phyloP scores from a whole-genome alignment of 2,113 vertebrate genomes.

The Merops nubicus region DNA sequence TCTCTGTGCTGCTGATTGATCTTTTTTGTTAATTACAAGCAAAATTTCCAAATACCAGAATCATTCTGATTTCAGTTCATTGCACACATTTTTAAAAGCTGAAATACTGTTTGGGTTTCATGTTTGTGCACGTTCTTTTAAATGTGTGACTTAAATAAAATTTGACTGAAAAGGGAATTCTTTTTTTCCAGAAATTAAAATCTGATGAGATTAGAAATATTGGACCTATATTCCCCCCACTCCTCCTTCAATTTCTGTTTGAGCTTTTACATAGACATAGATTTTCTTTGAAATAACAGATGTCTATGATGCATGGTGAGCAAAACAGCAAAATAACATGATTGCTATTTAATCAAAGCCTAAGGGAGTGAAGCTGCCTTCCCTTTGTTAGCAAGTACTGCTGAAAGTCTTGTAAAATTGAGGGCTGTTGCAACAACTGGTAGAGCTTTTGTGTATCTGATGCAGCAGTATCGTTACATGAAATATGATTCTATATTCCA shows the following conservation, averaged over 20 bases:
- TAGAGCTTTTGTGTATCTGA: not conserved
- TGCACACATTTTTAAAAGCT: conserved; percentile 1
- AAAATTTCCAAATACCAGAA: conserved; percentile 4
- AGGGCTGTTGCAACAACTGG: not conserved
- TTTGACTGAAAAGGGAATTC: not conserved
- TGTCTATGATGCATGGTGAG: not conserved
- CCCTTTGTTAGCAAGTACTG: not conserved
- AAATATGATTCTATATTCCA: not conserved
- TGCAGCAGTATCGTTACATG: not conserved
- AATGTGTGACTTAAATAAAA: too few relatives aligned
- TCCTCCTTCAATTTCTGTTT: conserved; percentile 15
- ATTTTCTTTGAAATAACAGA: conserved; percentile 46
- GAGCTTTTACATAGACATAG: conserved; percentile 6
- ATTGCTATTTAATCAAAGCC: conserved; percentile 31
- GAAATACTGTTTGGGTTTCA: not conserved
- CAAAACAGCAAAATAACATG: conserved; percentile 1
- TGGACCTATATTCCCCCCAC: not conserved
- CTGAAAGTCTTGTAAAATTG: not conserved
- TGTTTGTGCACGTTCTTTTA: not conserved
- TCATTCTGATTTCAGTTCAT: not conserved
- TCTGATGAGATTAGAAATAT: not conserved
- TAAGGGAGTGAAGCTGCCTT: not conserved
- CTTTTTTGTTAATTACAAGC: not conserved
- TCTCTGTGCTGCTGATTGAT: not conserved
- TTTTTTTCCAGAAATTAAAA: conserved; percentile 29